Conservation (phyloP, 2,797 vertebrate genomes). For the Danio albolineatus region DNA sequence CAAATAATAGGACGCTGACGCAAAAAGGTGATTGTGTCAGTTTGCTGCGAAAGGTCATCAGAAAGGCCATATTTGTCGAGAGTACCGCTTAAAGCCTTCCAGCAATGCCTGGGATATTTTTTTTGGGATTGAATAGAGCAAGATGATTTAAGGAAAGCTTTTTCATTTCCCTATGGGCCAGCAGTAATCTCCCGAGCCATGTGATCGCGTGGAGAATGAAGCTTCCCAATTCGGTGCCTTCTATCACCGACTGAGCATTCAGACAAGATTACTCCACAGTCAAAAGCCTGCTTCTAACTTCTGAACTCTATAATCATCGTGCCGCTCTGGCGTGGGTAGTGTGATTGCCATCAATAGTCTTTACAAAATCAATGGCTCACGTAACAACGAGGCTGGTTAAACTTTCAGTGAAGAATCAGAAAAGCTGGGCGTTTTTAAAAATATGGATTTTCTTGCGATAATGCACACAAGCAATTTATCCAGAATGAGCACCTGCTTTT, state of each 20-base stretch:
- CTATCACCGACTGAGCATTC: constrained; percentile 43
- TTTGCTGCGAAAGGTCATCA: constrained; percentile 38
- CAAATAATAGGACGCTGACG: neutral
- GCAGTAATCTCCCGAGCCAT: constrained; percentile 51
- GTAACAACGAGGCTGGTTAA: constrained; percentile 13
- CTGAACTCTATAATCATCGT: constrained; percentile 51
- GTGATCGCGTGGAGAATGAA: constrained; percentile 37
- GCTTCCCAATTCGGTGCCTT: constrained; percentile 33
- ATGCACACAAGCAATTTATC: neutral
- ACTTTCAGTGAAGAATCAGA: neutral
- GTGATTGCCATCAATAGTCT: constrained; percentile 28
- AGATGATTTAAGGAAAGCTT: constrained; percentile 50
- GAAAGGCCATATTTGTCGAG: constrained; percentile 47
- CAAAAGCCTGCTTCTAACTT: constrained; percentile 34
- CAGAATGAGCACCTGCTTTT: neutral
- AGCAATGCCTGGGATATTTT: constrained; percentile 25
- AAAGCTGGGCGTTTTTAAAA: neutral
- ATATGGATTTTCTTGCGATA: neutral
- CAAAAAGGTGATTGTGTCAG: constrained; percentile 26
- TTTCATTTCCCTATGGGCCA: constrained; percentile 34
- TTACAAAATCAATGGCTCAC: constrained; percentile 37
- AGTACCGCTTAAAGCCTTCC: constrained; percentile 33
- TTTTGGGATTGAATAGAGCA: constrained; percentile 4
- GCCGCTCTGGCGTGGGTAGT: neutral
- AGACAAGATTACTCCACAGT: constrained; percentile 40